Evolutionary conservation across 2,113 vertebrate species (phyloP).

Genomic region (Tringa solitaria): DNA sequence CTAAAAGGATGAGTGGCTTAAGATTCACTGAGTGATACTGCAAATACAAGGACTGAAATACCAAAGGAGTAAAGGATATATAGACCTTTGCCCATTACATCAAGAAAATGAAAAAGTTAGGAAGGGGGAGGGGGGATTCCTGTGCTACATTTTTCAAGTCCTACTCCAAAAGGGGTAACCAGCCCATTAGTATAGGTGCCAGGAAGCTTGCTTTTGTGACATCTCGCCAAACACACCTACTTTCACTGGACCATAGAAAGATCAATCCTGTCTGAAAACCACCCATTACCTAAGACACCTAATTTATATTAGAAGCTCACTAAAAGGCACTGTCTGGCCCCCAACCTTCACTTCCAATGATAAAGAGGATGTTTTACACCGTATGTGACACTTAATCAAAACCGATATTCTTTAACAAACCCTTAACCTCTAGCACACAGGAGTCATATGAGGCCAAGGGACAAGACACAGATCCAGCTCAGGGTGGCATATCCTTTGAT

Average conservation of each 20-base stretch:
- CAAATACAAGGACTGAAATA: constrained; percentile 69
- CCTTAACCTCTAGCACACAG: constrained; percentile 73
- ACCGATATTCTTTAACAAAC: constrained; percentile 81
- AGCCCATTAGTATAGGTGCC: constrained; percentile 75
- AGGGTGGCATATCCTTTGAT: constrained; percentile 78
- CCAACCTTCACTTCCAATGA: constrained; percentile 75
- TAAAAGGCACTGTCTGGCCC: constrained; percentile 70
- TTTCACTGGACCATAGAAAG: constrained; percentile 68
- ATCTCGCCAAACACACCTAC: constrained; percentile 67
- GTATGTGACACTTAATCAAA: constrained; percentile 83
- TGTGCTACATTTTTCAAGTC: constrained; percentile 59
- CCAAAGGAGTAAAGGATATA: constrained; percentile 68
- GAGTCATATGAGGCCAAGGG: constrained; percentile 74
- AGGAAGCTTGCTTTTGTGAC: constrained; percentile 72
- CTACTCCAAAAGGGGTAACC: constrained; percentile 70
- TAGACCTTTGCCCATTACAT: constrained; percentile 72
- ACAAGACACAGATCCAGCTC: constrained; percentile 69
- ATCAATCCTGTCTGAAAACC: constrained; percentile 78
- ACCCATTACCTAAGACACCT: constrained; percentile 79
- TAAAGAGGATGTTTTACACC: constrained; percentile 78
- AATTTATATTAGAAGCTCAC: constrained; percentile 78
- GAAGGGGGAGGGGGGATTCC: constrained; percentile 58
- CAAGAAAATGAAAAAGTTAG: constrained; percentile 67
- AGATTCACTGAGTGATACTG: constrained; percentile 66
- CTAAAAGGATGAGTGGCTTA: constrained; percentile 63